Percentiles rank a stretch among this genome's conserved stretches.
Evolutionary conservation across 2,797 vertebrate species (phyloP).

Genomic region (Molossus molossus): DNA sequence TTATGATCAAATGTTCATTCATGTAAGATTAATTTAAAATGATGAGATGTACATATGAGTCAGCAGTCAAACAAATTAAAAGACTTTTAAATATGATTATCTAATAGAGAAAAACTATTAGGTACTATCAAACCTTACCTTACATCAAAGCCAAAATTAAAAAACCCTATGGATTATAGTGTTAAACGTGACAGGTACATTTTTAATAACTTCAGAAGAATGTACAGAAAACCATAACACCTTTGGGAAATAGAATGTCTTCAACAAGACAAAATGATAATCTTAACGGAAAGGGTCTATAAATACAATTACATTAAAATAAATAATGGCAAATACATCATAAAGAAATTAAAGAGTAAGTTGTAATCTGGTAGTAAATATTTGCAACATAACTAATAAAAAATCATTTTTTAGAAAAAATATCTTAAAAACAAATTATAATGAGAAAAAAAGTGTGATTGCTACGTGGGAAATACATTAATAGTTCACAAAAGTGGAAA

Average conservation of each 20-base stretch:
- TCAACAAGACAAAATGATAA: neutral
- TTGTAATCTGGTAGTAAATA: neutral
- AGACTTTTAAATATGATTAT: neutral
- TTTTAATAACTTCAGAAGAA: constrained; percentile 11
- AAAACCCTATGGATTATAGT: neutral
- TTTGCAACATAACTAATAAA: neutral
- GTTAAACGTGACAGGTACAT: neutral
- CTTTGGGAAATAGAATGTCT: neutral
- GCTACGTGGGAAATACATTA: neutral
- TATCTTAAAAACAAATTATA: neutral
- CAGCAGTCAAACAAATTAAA: neutral
- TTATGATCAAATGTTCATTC: constrained; percentile 11
- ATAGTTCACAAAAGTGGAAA: neutral
- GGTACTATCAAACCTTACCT: neutral
- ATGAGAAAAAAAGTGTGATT: neutral
- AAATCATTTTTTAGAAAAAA: neutral
- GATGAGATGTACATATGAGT: neutral
- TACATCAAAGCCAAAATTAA: neutral
- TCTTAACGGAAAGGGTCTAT: neutral
- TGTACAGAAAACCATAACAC: neutral
- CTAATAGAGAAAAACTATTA: neutral
- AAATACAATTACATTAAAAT: neutral
- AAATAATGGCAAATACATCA: neutral
- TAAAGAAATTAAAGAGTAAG: neutral
- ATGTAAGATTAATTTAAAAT: neutral